Percentiles rank a stretch among this genome's conserved stretches.
Conservation (phyloP, 2,888 invertebrate genomes). For the Zootermopsis nevadensis region DNA sequence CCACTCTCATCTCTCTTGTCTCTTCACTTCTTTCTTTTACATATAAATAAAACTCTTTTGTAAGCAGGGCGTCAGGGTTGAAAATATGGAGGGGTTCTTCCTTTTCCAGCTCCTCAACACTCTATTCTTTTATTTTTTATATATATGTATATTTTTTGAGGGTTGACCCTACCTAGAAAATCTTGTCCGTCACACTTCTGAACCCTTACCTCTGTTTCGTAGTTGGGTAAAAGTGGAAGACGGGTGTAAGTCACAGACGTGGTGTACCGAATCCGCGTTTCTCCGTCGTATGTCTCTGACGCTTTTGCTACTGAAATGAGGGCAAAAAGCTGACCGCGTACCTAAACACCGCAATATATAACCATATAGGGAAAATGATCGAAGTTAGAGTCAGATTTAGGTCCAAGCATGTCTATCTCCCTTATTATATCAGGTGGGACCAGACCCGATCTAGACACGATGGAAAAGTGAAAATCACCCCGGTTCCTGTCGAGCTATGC, state of each 20-base stretch:
- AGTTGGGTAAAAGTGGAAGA: background rate
- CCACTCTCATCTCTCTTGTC: conserved; percentile 12
- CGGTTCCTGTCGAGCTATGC: too few relatives aligned
- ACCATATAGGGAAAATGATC: too few relatives aligned
- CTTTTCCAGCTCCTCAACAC: conserved; percentile 21
- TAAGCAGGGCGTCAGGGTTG: conserved; percentile 39
- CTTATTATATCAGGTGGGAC: too few relatives aligned
- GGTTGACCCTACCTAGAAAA: conserved; percentile 45
- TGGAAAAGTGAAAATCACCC: too few relatives aligned
- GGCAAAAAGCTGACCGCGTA: too few relatives aligned
- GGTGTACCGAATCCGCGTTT: too few relatives aligned
- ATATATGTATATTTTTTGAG: conserved; percentile 32
- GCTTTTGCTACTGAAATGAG: too few relatives aligned
- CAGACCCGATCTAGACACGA: too few relatives aligned
- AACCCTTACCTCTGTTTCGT: conserved; percentile 21
- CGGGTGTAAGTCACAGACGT: background rate
- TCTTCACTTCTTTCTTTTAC: conserved; percentile 34
- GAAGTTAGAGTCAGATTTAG: too few relatives aligned
- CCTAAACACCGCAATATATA: too few relatives aligned
- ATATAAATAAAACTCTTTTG: conserved; percentile 40
- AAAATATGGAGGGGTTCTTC: conserved; percentile 33
- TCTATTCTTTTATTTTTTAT: conserved; percentile 35
- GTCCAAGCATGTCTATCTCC: too few relatives aligned
- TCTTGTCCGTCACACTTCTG: conserved; percentile 52
- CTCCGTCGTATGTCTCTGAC: too few relatives aligned